Evolutionary conservation across 2,797 vertebrate species (phyloP).

Genomic region (Aplochiton taeniatus): DNA sequence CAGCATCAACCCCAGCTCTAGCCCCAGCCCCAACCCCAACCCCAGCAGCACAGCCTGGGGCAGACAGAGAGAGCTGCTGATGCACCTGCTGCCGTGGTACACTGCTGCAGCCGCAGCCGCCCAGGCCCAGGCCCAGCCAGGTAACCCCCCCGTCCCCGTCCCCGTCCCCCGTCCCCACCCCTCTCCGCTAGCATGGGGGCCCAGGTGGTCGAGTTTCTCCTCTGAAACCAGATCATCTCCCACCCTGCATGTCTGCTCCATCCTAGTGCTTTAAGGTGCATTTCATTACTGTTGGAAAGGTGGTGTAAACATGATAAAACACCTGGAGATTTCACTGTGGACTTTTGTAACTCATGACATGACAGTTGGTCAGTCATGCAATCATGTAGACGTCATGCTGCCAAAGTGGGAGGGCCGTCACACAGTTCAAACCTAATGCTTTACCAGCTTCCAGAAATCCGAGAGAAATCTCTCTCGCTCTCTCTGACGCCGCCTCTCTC

Average conservation of each 20-base stretch:
- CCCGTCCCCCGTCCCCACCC: not conserved
- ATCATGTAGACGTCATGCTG: not conserved
- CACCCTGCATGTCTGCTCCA: conserved; percentile 21
- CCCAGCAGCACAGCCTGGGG: conserved; percentile 77
- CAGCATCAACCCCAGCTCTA: conserved; percentile 60
- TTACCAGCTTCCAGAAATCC: not conserved
- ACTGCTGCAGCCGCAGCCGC: conserved; percentile 73
- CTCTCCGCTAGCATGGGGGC: not conserved
- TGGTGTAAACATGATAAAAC: not conserved
- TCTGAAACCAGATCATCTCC: conserved; percentile 5
- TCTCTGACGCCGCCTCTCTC: not conserved
- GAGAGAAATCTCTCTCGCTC: not conserved
- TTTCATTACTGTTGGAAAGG: conserved; percentile 4
- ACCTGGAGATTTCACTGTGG: no score
- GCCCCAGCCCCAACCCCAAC: conserved; percentile 46
- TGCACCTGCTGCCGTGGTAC: conserved; percentile 83
- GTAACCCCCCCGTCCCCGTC: conserved; percentile 56
- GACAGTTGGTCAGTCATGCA: no score
- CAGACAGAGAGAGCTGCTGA: conserved; percentile 84
- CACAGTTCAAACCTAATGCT: not conserved
- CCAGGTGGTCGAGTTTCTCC: not conserved
- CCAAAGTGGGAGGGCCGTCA: no score
- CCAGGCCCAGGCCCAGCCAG: conserved; percentile 65
- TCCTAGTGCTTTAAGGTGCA: conserved; percentile 4
- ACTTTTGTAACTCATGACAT: no score